phyloP scores from a whole-genome alignment of 1,140 invertebrate species.

The Stenopsyche tienmushanensis region DNA sequence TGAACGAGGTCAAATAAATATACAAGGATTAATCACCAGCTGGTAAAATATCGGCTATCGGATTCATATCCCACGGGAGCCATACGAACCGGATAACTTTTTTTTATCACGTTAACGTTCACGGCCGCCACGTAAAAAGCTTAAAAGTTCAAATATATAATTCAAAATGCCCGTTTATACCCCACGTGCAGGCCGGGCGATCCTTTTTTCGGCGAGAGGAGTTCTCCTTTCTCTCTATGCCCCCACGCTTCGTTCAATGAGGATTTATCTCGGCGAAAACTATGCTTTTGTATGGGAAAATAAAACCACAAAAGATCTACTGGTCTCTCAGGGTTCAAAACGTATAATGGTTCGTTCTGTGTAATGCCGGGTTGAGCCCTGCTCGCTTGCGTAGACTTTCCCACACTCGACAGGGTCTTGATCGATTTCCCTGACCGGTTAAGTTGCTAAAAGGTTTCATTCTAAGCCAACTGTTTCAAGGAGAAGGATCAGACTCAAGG shows the following conservation, averaged over 20 bases:
- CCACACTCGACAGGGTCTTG: neutral
- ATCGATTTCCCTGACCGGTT: too few relatives aligned
- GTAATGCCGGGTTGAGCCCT: neutral
- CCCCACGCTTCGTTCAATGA: neutral
- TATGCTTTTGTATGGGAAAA: slow-evolving; percentile 1
- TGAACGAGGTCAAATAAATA: slow-evolving; percentile 22
- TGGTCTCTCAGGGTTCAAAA: slow-evolving; percentile 3
- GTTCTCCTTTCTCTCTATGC: neutral
- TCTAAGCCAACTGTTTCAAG: too few relatives aligned
- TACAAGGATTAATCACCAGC: slow-evolving; percentile 20
- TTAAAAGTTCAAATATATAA: slow-evolving; percentile 5
- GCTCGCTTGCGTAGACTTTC: neutral
- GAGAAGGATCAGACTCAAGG: too few relatives aligned
- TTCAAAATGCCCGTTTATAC: neutral
- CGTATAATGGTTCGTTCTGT: neutral
- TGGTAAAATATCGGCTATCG: slow-evolving; percentile 18
- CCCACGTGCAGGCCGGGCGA: too few relatives aligned
- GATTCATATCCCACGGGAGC: slow-evolving; percentile 9
- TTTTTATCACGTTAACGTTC: slow-evolving; percentile 17
- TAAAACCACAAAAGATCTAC: slow-evolving; percentile 11
- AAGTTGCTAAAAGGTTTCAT: too few relatives aligned
- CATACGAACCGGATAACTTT: slow-evolving; percentile 16
- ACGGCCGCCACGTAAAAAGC: neutral
- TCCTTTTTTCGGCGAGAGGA: too few relatives aligned
- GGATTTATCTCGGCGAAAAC: neutral